A percentile compares a stretch with the other conserved stretches of the same genome.
Conservation (phyloP, 2,888 invertebrate species). For the Empis livida region DNA sequence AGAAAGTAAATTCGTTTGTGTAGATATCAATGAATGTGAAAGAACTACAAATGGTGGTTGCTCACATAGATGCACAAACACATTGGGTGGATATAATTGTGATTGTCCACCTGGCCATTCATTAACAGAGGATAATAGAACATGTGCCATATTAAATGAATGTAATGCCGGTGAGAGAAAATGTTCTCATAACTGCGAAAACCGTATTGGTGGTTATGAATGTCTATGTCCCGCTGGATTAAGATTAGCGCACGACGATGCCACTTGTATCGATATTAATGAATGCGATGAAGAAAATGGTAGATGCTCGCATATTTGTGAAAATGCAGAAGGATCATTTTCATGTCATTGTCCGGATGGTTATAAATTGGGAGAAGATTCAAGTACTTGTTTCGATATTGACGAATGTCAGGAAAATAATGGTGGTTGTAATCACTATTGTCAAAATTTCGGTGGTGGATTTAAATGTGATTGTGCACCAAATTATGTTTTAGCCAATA, state of each 20-base stretch:
- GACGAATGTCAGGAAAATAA: slow-evolving; percentile 27
- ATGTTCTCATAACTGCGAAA: slow-evolving; percentile 31
- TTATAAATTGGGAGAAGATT: slow-evolving; percentile 25
- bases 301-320: slow-evolving; percentile 29
- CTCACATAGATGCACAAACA: slow-evolving; percentile 16
- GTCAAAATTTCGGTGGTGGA: slow-evolving; percentile 42
- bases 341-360: slow-evolving; percentile 40
- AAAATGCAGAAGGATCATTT: slow-evolving; percentile 38
- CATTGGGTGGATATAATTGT: slow-evolving; percentile 36
- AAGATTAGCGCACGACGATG: slow-evolving; percentile 21
- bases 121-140: slow-evolving; percentile 12
- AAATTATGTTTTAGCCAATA: slow-evolving; percentile 29
- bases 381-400: slow-evolving; percentile 30
- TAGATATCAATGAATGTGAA: slow-evolving; percentile 22
- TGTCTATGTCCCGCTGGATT: slow-evolving; percentile 43
- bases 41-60: slow-evolving; percentile 22
- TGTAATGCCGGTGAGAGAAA: slow-evolving; percentile 28
- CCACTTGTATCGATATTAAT: slow-evolving; percentile 32
- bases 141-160: slow-evolving; percentile 40
- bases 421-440: slow-evolving; percentile 40
- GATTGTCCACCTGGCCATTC: slow-evolving; percentile 34
- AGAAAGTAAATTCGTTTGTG: slow-evolving; percentile 22
- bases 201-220: slow-evolving; percentile 37
- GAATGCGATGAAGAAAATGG: slow-evolving; percentile 32
- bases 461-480: slow-evolving; percentile 42